A percentile compares a stretch with the other conserved stretches of the same genome.
Conservation (phyloP, 2,113 vertebrate genomes). For the Cichladusa arquata region DNA sequence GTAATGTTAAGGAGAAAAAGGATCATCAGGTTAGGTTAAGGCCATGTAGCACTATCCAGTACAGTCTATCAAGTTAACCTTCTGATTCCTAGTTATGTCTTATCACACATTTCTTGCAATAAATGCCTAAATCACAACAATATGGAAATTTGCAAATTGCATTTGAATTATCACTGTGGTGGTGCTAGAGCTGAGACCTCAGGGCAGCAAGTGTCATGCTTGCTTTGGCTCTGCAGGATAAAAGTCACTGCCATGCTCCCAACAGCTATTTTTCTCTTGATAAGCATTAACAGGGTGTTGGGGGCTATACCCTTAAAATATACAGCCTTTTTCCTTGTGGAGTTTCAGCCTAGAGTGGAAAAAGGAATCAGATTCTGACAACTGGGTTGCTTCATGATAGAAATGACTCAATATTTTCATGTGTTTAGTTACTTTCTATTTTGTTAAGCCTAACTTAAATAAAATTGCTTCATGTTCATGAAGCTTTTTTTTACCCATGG, state of each 20-base stretch:
- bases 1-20: neutral
- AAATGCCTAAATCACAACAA: neutral
- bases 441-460: neutral
- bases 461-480: neutral
- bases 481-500: neutral
- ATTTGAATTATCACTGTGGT: neutral
- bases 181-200: neutral
- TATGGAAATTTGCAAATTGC: neutral
- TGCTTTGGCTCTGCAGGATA: neutral
- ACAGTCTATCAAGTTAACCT: neutral
- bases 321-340: neutral
- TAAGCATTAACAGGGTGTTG: neutral
- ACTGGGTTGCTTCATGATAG: neutral
- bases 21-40: neutral
- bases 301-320: neutral
- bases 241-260: neutral
- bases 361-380: neutral
- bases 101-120: neutral
- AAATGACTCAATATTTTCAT: neutral
- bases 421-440: neutral
- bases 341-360: neutral
- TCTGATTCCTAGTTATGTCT: neutral
- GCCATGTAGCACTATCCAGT: neutral
- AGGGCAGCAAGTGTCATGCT: no score
- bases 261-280: neutral